Base-by-base conservation (phyloP, 2,888 invertebrate genomes). In the Eupithecia exiguata region DNA sequence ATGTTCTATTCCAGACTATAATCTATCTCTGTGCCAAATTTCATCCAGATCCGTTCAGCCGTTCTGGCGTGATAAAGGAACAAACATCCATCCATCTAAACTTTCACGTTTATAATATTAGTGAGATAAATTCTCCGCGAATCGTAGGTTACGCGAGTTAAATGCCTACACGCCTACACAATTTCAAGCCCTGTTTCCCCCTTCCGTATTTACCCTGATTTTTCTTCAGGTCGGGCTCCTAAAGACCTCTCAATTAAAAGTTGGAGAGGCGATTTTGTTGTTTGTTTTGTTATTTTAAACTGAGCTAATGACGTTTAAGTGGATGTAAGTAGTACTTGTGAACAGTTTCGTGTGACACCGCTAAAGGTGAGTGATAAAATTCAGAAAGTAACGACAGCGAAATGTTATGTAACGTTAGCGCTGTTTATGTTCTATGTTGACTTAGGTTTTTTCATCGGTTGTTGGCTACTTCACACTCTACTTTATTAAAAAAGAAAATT, bases 181-280 rank as follows among this genome's bases (percentile, higher is more conserved):
- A 40, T 40, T 21, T 43, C 21, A 66, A 43, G 66, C 43, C 36
- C 10, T 14, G 14, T 66, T 74, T 72, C 36, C 49, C 58, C 66
- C 66, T 66, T 66, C 35, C 68, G 53, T 53, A 67, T 53, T 70
- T 30, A 43, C 63, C 36, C 70, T 72, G 67, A 70, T 70, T 70
- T 75, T 73, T 70, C 70, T 72, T 68, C 58, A 63, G 70, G 68
- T 74, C 73, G 66, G 66, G 53, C 21, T 66, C n/a, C 18, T 61
- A 40, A 71, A 75, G 62, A 69, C 21, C 75, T 71, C 72, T 70
- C 70, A 75, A 75, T 75, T 75, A 75, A 66, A 70, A 75, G 75
- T 75, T 73, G 16, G 68, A 36, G 71, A 70, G 70, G 62, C 35
- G 21, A 74, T 66, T 69, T 75, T 21, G 72, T 58, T 67, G 71